Evolutionary conservation across 2,113 vertebrate species (phyloP), one percentile per base, ranked within the genome.

Genomic region (Columbina picui): DNA sequence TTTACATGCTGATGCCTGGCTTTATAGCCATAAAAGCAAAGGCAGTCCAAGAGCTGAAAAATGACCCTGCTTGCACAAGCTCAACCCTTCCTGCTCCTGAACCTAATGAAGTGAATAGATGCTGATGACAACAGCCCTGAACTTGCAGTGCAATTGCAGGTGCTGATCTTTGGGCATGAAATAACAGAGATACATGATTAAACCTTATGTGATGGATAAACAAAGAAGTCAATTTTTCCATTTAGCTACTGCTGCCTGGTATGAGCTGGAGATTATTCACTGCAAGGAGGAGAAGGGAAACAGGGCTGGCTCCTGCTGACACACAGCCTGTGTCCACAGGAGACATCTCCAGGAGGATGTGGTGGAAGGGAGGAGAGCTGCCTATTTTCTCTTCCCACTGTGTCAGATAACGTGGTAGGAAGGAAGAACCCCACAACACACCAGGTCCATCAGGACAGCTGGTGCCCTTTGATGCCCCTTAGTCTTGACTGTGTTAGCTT

Each of bases 151-250:
- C 55, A n/a, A 18, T 43, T 83, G 43, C 75, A 90, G 63, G 81
- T 63, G 84, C 63, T 34, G 15, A 1, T 38, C 57, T 64, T 3
- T 0, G 59, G 59, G 32, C 59, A 63, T 6, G n/a, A 38, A 69
- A 30, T 65, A 59, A 52, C 55, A 32, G 59, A 23, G 57, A 57
- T 47, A 9, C 23, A 26, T 34, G 59, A 77, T 74, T 81, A 80
- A 96, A 69, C 43, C 23, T 91, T 79, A 8, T 21, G 4, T 71
- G 65, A 11, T 64, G 65, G 34, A 60, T 52, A 89, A 93, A 89
- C 32, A 67, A 70, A 87, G 86, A 88, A 39, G 78, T 79, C 68
- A 71, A 23, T 21, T 91, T 93, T 96, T 97, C 95, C 92, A 71
- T 87, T 94, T 84, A 34, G 56, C 86, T 76, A 2, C 63, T 69